Percentiles rank a stretch among this genome's conserved stretches.
These are phyloP conservation scores for Zelostemma sp. DNA, from an alignment of 1,140 invertebrate species.

Conservation along the genomic window DNA sequence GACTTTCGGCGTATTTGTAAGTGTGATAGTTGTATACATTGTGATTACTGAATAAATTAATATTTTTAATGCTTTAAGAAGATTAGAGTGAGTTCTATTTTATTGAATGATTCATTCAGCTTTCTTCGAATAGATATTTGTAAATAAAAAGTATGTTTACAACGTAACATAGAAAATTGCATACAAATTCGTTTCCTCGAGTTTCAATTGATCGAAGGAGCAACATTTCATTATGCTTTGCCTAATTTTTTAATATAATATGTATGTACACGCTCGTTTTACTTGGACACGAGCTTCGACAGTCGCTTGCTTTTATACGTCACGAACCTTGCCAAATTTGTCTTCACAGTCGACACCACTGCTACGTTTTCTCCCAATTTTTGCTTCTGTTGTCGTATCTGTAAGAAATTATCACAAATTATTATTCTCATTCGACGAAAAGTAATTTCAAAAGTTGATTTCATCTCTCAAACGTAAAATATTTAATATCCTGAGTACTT, in stretches of 20 bases:
- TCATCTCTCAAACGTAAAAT: too few species aligned
- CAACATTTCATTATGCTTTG: too few species aligned
- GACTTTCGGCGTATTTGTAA: neutral
- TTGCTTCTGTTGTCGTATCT: slow-evolving; percentile 76
- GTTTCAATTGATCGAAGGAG: too few species aligned
- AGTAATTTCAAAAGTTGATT: too few species aligned
- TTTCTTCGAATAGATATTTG: too few species aligned
- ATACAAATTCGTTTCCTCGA: slow-evolving; percentile 6
- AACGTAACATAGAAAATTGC: neutral
- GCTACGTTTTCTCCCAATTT: slow-evolving; percentile 76
- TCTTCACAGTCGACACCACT: slow-evolving; percentile 77
- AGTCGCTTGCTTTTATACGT: slow-evolving; percentile 73
- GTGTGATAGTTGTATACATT: slow-evolving; percentile 2
- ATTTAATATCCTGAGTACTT: too few species aligned
- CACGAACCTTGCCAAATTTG: slow-evolving; percentile 80
- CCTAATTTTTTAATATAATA: slow-evolving; percentile 4
- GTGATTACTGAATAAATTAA: slow-evolving; percentile 35
- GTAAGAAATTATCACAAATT: too few species aligned
- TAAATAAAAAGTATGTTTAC: too few species aligned
- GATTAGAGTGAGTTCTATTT: neutral
- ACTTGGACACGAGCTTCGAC: slow-evolving; percentile 13
- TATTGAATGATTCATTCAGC: slow-evolving; percentile 11
- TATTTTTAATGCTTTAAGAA: slow-evolving; percentile 26
- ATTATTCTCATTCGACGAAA: too few species aligned
- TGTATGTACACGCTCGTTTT: slow-evolving; percentile 15